These are phyloP conservation scores for Cladorhizidae sp. DNA, from an alignment of 37 sponge, comb jelly and placozoan genomes.

Conservation along the genomic window DNA sequence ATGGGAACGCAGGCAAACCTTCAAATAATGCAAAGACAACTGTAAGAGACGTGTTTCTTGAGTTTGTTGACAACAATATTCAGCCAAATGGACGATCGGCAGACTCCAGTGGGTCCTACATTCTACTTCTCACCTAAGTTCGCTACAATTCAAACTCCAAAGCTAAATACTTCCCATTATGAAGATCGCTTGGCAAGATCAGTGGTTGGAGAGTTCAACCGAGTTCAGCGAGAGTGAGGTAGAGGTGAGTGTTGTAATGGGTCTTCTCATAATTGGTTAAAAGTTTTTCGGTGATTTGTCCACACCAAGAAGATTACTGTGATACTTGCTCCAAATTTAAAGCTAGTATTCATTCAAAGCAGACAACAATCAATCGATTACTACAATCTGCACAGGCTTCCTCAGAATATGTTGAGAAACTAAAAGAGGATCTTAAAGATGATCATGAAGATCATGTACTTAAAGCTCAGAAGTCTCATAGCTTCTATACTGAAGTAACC, in stretches of 20 bases:
- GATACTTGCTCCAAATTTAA: conserved; percentile 32
- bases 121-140: conserved; percentile 46
- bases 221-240: conserved; percentile 5
- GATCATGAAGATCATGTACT: too few species aligned
- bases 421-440: conserved; percentile 20
- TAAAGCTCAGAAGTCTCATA: too few species aligned
- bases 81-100: conserved; percentile 58
- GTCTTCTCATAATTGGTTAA: conserved; percentile 35
- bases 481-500: too few species aligned
- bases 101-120: conserved; percentile 35
- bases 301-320: conserved; percentile 48
- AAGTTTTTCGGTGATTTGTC: conserved; percentile 30
- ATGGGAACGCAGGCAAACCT: conserved; percentile 14
- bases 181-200: conserved; percentile 28
- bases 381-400: conserved; percentile 26
- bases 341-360: conserved; percentile 26
- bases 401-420: conserved; percentile 12
- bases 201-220: conserved; percentile 36
- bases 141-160: conserved; percentile 42
- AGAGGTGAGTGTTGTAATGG: conserved; percentile 25
- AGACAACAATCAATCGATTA: conserved; percentile 51
- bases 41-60: conserved; percentile 9
- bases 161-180: conserved; percentile 17
- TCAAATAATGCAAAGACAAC: too few species aligned
- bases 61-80: conserved; percentile 31